Evolutionary conservation across 2,797 vertebrate species (phyloP).

Genomic region (Typhlichthys eigenmanni): DNA sequence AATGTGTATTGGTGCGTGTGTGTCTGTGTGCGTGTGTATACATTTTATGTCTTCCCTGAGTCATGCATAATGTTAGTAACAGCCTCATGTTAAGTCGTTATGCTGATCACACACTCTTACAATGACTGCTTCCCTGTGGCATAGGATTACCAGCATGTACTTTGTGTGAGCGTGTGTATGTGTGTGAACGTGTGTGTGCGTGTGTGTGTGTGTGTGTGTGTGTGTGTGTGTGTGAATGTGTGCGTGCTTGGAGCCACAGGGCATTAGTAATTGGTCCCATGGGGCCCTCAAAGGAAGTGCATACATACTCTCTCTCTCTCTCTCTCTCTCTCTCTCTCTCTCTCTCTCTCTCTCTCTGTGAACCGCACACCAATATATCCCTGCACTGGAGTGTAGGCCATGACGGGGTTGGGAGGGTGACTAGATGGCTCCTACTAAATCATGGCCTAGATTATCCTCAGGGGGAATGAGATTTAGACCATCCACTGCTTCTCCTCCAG

Average conservation of each 20-base stretch:
- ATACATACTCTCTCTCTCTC: constrained; percentile 10
- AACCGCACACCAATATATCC: constrained; percentile 36
- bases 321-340: background rate
- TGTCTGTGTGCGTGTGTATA: constrained; percentile 1
- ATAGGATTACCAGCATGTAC: constrained; percentile 32
- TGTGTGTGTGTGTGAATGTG: constrained; percentile 1
- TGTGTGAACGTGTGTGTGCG: background rate
- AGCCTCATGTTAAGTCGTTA: constrained; percentile 44
- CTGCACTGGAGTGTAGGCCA: constrained; percentile 44
- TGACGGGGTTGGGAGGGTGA: constrained; percentile 35
- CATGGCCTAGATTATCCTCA: constrained; percentile 57
- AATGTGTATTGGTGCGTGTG: background rate
- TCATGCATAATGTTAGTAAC: constrained; percentile 43
- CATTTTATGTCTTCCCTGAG: constrained; percentile 17
- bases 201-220: constrained; percentile 14
- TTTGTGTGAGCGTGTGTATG: constrained; percentile 4
- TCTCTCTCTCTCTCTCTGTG: constrained; percentile 38
- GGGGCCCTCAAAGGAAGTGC: constrained; percentile 39
- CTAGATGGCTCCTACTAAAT: constrained; percentile 55
- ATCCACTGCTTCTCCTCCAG: constrained; percentile 29
- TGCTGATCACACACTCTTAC: constrained; percentile 50
- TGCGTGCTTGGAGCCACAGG: constrained; percentile 25
- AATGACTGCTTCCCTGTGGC: constrained; percentile 35
- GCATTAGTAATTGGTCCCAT: constrained; percentile 54
- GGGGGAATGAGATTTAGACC: constrained; percentile 52